Evolutionary conservation across 2,888 invertebrate species (phyloP).

Genomic region (Phragmatobia fuliginosa): DNA sequence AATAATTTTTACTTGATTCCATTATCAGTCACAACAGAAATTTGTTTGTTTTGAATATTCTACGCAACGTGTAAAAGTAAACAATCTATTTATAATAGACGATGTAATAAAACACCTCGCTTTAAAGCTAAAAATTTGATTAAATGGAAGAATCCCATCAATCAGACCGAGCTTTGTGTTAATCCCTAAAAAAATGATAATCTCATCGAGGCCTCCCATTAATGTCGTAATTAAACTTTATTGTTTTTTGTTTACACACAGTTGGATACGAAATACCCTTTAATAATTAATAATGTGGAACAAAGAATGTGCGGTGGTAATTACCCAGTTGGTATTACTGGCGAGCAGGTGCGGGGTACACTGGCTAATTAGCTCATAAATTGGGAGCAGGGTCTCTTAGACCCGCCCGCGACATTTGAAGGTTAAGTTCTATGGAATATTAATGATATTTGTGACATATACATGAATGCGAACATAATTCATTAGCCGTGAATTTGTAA

Average conservation of each 20-base stretch:
- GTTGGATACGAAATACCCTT: constrained; percentile 52
- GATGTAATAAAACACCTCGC: constrained; percentile 18
- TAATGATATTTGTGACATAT: constrained; percentile 34
- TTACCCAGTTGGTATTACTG: constrained; percentile 47
- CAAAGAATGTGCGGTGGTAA: constrained; percentile 64
- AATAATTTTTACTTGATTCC: not conserved
- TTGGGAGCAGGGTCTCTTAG: constrained; percentile 50
- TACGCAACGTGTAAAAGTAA: constrained; percentile 1
- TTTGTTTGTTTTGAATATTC: not conserved
- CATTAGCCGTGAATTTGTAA: not conserved
- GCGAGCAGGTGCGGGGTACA: constrained; percentile 56
- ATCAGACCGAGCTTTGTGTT: constrained; percentile 28
- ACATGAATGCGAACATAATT: not conserved
- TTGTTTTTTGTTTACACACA: constrained; percentile 58
- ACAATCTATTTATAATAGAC: not conserved
- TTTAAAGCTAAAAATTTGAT: constrained; percentile 27
- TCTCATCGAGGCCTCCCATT: constrained; percentile 43
- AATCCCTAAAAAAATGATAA: constrained; percentile 49
- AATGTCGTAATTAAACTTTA: constrained; percentile 59
- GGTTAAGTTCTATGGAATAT: constrained; percentile 45
- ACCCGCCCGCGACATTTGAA: constrained; percentile 47
- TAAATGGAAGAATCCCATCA: constrained; percentile 33
- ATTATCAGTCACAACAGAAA: not conserved
- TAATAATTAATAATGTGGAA: constrained; percentile 66
- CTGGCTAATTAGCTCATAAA: constrained; percentile 63